These are phyloP conservation scores for Budorcas taxicolor DNA, from an alignment of 2,113 vertebrate genomes.

Conservation along the genomic window DNA sequence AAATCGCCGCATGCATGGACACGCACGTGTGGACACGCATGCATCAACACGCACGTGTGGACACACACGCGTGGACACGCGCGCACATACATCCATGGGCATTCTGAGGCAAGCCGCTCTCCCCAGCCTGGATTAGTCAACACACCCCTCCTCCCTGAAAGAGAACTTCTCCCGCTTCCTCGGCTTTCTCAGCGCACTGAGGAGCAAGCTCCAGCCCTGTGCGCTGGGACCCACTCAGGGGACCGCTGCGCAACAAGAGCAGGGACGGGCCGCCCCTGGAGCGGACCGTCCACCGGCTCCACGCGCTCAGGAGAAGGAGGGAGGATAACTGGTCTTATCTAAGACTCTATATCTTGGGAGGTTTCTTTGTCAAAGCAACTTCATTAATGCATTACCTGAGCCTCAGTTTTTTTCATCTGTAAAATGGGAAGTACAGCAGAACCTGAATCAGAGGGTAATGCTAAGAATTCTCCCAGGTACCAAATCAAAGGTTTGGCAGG, in stretches of 20 bases:
- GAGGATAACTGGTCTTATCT: not conserved
- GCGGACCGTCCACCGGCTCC: not conserved
- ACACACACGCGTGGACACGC: not conserved
- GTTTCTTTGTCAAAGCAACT: not conserved
- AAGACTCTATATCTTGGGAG: too few species aligned
- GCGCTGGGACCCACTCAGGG: too few species aligned
- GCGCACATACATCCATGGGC: rapidly evolving
- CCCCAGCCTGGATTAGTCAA: not conserved
- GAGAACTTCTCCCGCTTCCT: too few species aligned
- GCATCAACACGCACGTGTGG: rapidly evolving
- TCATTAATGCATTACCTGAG: not conserved
- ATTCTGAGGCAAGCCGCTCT: not conserved
- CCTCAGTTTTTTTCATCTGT: not conserved
- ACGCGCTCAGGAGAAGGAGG: not conserved
- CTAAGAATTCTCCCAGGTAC: not conserved
- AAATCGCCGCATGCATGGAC: rapidly evolving
- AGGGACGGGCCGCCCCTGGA: rapidly evolving
- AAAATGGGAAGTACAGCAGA: not conserved
- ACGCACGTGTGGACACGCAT: too few species aligned
- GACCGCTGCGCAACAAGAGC: not conserved
- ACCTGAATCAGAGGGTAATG: not conserved
- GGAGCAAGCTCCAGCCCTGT: not conserved
- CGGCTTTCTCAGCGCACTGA: not conserved
- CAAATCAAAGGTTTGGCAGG: too few species aligned
- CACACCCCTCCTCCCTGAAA: not conserved